Conservation (phyloP, 2,113 vertebrate genomes). For the Lepus timidus region DNA sequence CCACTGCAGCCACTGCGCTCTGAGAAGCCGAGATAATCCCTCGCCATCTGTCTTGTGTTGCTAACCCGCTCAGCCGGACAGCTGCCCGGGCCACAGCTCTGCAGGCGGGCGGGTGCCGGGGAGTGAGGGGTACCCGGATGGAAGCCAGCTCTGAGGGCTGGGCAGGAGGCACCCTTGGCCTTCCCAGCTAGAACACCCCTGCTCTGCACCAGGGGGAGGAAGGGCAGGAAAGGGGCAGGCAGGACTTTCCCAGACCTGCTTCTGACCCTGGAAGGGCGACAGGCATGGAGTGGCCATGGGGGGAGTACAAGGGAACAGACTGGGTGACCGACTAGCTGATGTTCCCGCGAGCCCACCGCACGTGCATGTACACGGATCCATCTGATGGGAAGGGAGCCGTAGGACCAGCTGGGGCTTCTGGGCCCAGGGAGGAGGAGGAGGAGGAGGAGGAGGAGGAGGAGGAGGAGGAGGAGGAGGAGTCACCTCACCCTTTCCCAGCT, state of each 20-base stretch:
- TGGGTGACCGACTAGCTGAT: background rate
- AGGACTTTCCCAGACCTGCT: conserved; percentile 5
- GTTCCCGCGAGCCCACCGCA: background rate
- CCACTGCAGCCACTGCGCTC: conserved; percentile 61
- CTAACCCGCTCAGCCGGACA: conserved; percentile 84
- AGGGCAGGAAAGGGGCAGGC: background rate
- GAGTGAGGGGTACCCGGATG: conserved; percentile 15
- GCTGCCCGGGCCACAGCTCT: conserved; percentile 80
- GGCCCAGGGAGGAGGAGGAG: background rate
- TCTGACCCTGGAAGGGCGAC: background rate
- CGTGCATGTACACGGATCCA: background rate
- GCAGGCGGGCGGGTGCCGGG: conserved; percentile 41
- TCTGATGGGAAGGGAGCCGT: background rate
- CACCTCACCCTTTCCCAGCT: background rate
- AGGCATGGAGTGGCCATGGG: background rate
- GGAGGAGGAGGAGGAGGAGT: background rate
- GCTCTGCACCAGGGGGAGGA: background rate
- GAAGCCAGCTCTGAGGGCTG: conserved; percentile 38
- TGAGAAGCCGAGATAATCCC: conserved; percentile 84
- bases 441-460: background rate
- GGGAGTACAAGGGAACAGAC: background rate
- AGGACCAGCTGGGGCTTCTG: background rate
- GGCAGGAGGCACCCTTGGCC: background rate
- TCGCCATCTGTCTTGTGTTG: conserved; percentile 83
- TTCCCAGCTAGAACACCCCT: background rate